Evolutionary conservation across 2,888 invertebrate genomes (phyloP).

Genomic region (Orthosia gracilis): DNA sequence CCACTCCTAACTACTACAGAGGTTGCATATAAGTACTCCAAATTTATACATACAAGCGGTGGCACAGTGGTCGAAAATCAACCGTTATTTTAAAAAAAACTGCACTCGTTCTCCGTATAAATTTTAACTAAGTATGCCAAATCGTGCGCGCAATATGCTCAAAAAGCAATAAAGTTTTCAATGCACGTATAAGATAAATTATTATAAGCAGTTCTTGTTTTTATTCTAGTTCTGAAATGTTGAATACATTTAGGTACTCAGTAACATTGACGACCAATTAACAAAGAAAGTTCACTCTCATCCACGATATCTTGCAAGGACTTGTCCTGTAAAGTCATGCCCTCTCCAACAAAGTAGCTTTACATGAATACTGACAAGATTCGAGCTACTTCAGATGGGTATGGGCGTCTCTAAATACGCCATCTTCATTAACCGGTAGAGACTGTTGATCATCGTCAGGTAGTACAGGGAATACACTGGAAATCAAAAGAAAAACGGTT

Average conservation of each 20-base stretch:
- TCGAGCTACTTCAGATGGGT: constrained; percentile 75
- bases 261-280: background rate
- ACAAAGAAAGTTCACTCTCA: no score
- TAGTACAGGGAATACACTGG: constrained; percentile 85
- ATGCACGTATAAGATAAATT: no score
- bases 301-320: background rate
- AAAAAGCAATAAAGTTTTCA: no score
- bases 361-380: constrained; percentile 30
- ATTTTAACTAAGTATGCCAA: no score
- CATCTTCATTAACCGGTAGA: constrained; percentile 84
- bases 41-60: no score
- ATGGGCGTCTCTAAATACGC: constrained; percentile 80
- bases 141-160: no score
- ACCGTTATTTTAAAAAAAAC: no score
- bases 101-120: no score
- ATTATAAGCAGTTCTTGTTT: background rate
- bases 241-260: background rate
- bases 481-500: constrained; percentile 62
- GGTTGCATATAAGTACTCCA: no score
- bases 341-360: background rate
- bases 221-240: background rate
- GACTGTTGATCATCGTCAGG: constrained; percentile 83
- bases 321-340: background rate
- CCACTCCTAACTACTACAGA: no score
- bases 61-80: no score